Evolutionary conservation across 2,888 invertebrate species (phyloP), one percentile per base, ranked within the genome.

Genomic region (Stictocephala bisonia): DNA sequence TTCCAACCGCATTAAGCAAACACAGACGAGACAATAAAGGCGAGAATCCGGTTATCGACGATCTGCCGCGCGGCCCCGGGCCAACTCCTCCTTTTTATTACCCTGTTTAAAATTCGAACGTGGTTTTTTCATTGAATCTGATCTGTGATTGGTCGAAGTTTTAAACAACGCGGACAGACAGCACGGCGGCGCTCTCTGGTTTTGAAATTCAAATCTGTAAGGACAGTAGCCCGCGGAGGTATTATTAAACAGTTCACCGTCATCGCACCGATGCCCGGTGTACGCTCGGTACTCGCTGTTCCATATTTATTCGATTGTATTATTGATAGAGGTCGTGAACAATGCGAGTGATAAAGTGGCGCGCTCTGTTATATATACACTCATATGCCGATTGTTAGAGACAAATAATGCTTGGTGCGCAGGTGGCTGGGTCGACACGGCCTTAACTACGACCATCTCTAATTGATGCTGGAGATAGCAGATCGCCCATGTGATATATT

Each of bases 91-190:
- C 58, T 58, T 70, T 70, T 71, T 71, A 71, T 71, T 56, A 58
- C 40, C 70, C 70, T 71, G 70, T 48, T 71, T 71, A 71, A 71
- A 71, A 71, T 71, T 71, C 70, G 70, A 71, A 71, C 70, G 26
- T 58, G 70, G 70, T 71, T 71, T 71, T 71, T 71, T 71, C 70
- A 58, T 70, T 70, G 70, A 70, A 70, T 56, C 56, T 53, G 41
- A 56, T 29, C 70, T 56, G 70, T 70, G 70, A 70, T 70, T 53
- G 70, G 58, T 71, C 48, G 56, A 24, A 71, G 70, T 71, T 58
- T 40, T 71, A 71, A 71, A 71, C 70, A 71, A 71, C 70, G 58
- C 41, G 70, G 56, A 56, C 70, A 71, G 70, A 71, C 70, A 71
- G 70, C 70, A 29, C 70, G 70, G 70, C 70, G 70, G 70, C 70